Conservation (phyloP, 92 coral and sea anemone genomes). For the Umimayanthus chanpuru region DNA sequence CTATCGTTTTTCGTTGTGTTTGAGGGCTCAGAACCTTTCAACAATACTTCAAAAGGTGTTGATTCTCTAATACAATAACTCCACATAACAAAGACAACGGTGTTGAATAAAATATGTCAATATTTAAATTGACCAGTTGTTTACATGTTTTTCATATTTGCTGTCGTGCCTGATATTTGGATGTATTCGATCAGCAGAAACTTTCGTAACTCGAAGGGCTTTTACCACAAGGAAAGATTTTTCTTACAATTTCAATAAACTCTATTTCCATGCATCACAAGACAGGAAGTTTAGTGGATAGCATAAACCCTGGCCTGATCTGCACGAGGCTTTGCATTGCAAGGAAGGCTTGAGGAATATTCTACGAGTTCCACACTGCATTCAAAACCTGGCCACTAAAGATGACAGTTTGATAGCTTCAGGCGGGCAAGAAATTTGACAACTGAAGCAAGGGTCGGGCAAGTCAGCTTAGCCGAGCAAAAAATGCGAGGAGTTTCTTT, state of each 20-base stretch:
- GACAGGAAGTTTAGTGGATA: not conserved
- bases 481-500: not conserved
- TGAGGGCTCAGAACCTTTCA: not conserved
- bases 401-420: not conserved
- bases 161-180: not conserved
- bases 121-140: slow-evolving; percentile 40
- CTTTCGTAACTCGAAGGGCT: not conserved
- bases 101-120: slow-evolving; percentile 60
- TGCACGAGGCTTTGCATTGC: slow-evolving; percentile 16
- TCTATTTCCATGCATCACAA: not conserved
- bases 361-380: not conserved
- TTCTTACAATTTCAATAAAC: not conserved
- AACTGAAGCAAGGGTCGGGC: not conserved
- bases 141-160: slow-evolving; percentile 46
- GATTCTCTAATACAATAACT: not conserved
- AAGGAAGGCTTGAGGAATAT: slow-evolving; percentile 12
- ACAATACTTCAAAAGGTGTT: slow-evolving; percentile 11
- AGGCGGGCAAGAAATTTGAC: slow-evolving; percentile 3
- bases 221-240: not conserved
- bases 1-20: not conserved
- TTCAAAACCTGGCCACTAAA: not conserved
- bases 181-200: not conserved
- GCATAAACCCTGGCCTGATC: not conserved
- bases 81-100: slow-evolving; percentile 29
- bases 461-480: slow-evolving; percentile 1